A percentile compares a stretch with the other conserved stretches of the same genome.
Conservation (phyloP, 2,797 vertebrate genomes). For the Hipposideros larvatus region DNA sequence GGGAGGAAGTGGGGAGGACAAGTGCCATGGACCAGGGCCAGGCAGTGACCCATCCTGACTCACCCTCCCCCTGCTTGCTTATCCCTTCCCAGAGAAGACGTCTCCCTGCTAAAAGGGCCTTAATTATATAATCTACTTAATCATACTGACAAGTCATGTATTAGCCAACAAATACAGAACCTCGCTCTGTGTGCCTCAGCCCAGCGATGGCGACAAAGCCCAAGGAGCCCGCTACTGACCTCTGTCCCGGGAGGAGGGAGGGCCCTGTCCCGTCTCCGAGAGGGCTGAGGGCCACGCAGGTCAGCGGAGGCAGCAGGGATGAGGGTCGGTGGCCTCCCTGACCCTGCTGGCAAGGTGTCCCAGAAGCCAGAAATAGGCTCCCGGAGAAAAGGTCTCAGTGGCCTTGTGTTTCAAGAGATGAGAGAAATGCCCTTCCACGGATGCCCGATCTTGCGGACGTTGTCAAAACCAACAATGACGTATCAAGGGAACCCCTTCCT, state of each 20-base stretch:
- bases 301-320: not conserved
- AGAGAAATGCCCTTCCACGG: not conserved
- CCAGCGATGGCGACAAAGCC: not conserved
- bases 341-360: not conserved
- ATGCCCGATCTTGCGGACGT: not conserved
- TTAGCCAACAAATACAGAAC: not conserved
- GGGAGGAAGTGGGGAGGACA: accelerated
- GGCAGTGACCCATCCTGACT: not conserved
- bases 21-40: not conserved
- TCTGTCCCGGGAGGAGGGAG: too few relatives aligned
- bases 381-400: not conserved
- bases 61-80: not conserved
- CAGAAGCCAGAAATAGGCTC: not conserved
- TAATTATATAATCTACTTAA: not conserved
- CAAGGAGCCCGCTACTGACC: not conserved
- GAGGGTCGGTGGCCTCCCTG: not conserved
- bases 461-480: not conserved
- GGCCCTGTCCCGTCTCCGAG: not conserved
- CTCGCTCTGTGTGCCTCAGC: not conserved
- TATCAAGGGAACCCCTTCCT: not conserved
- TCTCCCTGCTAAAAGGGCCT: not conserved
- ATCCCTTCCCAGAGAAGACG: not conserved
- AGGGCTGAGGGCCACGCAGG: not conserved
- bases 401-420: not conserved
- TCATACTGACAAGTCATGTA: not conserved